Conservation (phyloP, 2,888 invertebrate genomes). For the Xanthia icteritia region DNA sequence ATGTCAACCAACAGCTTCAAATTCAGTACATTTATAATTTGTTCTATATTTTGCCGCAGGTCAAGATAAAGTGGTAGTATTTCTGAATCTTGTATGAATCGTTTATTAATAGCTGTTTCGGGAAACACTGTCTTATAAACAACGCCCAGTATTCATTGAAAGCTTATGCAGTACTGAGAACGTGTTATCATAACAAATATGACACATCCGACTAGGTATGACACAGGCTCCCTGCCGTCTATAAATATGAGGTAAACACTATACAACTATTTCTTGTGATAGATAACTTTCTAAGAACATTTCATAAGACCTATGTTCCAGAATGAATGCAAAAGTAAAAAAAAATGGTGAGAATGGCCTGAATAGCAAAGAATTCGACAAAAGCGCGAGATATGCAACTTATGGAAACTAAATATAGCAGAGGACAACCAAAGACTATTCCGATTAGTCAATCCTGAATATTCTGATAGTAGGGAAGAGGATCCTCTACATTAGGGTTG, state of each 20-base stretch:
- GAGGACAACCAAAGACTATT: not conserved
- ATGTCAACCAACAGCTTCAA: conserved; percentile 23
- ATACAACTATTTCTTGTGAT: not conserved
- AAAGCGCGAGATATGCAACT: not conserved
- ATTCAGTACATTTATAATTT: not conserved
- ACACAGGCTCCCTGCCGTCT: conserved; percentile 5
- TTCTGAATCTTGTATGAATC: conserved; percentile 23
- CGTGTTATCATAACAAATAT: conserved; percentile 57
- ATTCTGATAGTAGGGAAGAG: not conserved
- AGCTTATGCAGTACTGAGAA: conserved; percentile 51
- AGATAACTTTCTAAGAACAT: not conserved
- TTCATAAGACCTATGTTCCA: not conserved
- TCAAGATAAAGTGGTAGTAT: conserved; percentile 25
- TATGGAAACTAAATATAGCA: not conserved
- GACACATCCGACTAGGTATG: conserved; percentile 53
- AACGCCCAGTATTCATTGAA: conserved; percentile 56
- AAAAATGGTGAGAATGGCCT: not conserved
- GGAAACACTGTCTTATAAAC: conserved; percentile 54
- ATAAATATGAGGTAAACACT: not conserved
- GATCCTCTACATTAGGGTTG: no score
- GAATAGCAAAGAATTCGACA: not conserved
- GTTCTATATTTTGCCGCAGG: conserved; percentile 5
- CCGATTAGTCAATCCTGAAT: no score
- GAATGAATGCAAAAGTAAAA: not conserved
- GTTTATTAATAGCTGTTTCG: conserved; percentile 50